Base-by-base conservation (phyloP, 2,888 invertebrate genomes). In the Ommatoiulus sabulosus region DNA sequence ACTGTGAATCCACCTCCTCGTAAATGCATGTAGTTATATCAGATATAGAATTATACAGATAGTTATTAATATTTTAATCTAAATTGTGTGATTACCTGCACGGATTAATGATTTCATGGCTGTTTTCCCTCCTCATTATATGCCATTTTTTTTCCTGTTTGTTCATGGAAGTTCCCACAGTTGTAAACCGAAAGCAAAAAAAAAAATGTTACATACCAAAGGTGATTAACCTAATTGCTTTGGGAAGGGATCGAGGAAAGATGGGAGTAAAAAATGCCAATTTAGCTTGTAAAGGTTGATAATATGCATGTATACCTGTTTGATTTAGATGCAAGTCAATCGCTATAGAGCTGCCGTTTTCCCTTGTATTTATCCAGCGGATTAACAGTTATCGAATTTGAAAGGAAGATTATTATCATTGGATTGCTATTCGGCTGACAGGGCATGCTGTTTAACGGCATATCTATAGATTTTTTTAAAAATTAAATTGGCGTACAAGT, bases 61-160 rank as follows among this genome's bases (percentile, higher is more conserved):
- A 80, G 35, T 80, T 80, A 43, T 43, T 80, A 80, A 80, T 80
- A 80, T 80, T 35, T 80, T 80, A 80, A 80, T 80, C 80, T 80
- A 80, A 80, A 80, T 80, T 80, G 80, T 80, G 24, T 43, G 80
- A 80, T 80, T 80, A 80, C 80, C 80, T 80, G 80, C 80, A 43
- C 35, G 80, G 80, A 80, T 80, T 80, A 80, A 80, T 80, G 80
- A 80, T 80, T 80, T 80, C 80, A 80, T 80, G 80, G 80, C 35
- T 80, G 80, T 80, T 80, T 80, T 80, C 80, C 80, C 80, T 80
- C 80, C 80, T 80, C 80, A 80, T 80, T 80, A 80, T 80, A 80
- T 43, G 80, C 80, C 35, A 80, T 80, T 80, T 80, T 35, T 35
- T 80, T 80, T 80, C 80, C 80, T 80, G 80, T 80, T 80, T 35